Evolutionary conservation across 2,113 vertebrate species (phyloP).

Genomic region (Chionodraco myersi): DNA sequence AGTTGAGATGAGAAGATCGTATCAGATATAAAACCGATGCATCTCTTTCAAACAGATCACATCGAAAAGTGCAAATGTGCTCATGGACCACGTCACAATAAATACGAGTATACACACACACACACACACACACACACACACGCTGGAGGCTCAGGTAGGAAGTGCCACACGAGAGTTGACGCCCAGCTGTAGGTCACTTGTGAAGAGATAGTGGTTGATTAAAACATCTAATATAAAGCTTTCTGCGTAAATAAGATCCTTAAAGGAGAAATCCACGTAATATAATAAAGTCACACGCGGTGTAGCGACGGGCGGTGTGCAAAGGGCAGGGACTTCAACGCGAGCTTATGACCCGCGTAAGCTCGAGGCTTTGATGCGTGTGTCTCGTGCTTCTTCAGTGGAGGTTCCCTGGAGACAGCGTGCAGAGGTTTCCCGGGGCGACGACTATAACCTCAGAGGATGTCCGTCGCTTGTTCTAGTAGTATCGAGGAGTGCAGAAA

Average conservation of each 20-base stretch:
- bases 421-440: too few relatives aligned
- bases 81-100: conserved; percentile 49
- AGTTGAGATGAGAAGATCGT: conserved; percentile 34
- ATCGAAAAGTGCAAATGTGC: conserved; percentile 71
- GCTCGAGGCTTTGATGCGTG: too few relatives aligned
- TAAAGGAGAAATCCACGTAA: background rate
- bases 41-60: conserved; percentile 10
- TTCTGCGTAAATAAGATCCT: background rate
- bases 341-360: too few relatives aligned
- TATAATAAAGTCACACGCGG: too few relatives aligned
- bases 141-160: conserved; percentile 16
- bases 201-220: conserved; percentile 33
- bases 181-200: conserved; percentile 39
- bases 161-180: conserved; percentile 16
- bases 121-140: conserved; percentile 36
- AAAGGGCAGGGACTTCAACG: too few relatives aligned
- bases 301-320: too few relatives aligned
- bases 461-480: too few relatives aligned
- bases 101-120: conserved; percentile 49
- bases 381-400: background rate
- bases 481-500: too few relatives aligned
- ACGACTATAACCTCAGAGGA: too few relatives aligned
- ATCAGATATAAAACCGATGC: conserved; percentile 30
- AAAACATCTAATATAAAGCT: background rate
- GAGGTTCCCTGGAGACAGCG: background rate